phyloP scores from a whole-genome alignment of 2,888 invertebrate genomes.

The Rugalucina vietnamica region DNA sequence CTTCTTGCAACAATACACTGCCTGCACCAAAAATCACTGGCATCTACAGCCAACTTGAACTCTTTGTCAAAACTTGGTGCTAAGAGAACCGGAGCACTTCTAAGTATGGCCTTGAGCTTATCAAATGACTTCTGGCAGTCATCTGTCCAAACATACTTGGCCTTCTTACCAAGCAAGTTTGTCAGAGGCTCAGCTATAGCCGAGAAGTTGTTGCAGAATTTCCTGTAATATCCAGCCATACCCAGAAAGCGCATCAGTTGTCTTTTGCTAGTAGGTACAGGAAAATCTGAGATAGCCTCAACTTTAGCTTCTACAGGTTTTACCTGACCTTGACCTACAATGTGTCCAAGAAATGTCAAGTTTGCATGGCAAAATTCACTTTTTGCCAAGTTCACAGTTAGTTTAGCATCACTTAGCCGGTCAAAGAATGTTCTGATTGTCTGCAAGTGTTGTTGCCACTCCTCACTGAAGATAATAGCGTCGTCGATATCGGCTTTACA shows the following conservation, averaged over 20 bases:
- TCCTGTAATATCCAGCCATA: constrained; percentile 52
- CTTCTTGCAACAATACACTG: constrained; percentile 62
- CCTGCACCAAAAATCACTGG: constrained; percentile 65
- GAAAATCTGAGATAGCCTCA: constrained; percentile 39
- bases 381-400: constrained; percentile 35
- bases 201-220: constrained; percentile 54
- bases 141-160: neutral
- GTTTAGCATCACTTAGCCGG: constrained; percentile 18
- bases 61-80: constrained; percentile 32
- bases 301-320: constrained; percentile 48
- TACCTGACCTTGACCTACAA: constrained; percentile 59
- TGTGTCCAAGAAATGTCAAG: constrained; percentile 61
- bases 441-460: constrained; percentile 31
- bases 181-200: constrained; percentile 38
- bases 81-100: constrained; percentile 23
- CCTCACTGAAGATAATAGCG: constrained; percentile 29
- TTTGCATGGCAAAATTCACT: constrained; percentile 35
- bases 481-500: constrained; percentile 58
- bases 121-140: neutral
- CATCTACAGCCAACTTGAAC: constrained; percentile 67
- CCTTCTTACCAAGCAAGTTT: neutral
- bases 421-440: constrained; percentile 36
- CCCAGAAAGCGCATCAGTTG: constrained; percentile 53
- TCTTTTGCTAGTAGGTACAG: constrained; percentile 40
- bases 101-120: constrained; percentile 18